These are phyloP conservation scores for Premnoplex brunnescens DNA, from an alignment of 2,797 vertebrate species.

Conservation along the genomic window DNA sequence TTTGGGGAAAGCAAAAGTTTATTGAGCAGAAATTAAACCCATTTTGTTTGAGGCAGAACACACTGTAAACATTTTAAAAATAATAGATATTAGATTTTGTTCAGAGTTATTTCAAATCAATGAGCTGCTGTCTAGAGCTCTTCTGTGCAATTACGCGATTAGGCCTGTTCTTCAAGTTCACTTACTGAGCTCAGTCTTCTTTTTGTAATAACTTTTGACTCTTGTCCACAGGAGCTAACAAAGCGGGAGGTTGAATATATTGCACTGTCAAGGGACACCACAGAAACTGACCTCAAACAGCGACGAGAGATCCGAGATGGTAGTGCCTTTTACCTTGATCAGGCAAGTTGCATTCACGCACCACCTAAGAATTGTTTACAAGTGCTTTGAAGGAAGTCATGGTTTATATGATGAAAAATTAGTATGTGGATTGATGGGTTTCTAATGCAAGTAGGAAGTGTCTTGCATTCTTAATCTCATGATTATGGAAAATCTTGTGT, in stretches of 20 bases:
- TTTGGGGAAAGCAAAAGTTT: slow-evolving; percentile 7
- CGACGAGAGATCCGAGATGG: slow-evolving; percentile 92
- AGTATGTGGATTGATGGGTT: not conserved
- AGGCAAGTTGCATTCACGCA: slow-evolving; percentile 76
- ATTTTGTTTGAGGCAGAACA: not conserved
- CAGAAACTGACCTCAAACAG: slow-evolving; percentile 96
- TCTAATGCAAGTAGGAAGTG: not conserved
- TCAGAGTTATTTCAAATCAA: not conserved
- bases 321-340: slow-evolving; percentile 94
- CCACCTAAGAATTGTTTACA: not conserved
- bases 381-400: not conserved
- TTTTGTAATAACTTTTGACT: slow-evolving; percentile 24
- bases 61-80: not conserved
- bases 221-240: slow-evolving; percentile 87
- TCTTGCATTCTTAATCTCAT: not conserved
- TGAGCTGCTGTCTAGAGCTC: not conserved
- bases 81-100: not conserved
- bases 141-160: not conserved
- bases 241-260: slow-evolving; percentile 93
- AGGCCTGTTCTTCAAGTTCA: not conserved
- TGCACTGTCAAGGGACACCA: slow-evolving; percentile 92
- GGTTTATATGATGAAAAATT: not conserved
- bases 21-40: not conserved
- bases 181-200: not conserved
- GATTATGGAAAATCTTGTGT: not conserved